Conservation (phyloP, 2,888 invertebrate species). For the Diadegma fenestrale region DNA sequence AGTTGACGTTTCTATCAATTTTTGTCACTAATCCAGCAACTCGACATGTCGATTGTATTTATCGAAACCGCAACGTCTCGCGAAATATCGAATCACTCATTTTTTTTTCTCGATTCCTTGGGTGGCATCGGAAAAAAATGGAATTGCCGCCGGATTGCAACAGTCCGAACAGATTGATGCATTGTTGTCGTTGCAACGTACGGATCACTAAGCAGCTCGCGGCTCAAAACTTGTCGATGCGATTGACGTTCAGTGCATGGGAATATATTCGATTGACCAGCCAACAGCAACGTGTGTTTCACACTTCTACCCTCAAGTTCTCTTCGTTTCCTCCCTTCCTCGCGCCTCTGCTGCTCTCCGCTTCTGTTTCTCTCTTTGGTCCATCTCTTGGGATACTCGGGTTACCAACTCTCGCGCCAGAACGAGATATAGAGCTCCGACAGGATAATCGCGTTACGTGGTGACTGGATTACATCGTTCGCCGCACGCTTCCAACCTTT, state of each 20-base stretch:
- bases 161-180: neutral
- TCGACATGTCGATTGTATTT: neutral
- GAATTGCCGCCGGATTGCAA: neutral
- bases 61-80: neutral
- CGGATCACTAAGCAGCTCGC: neutral
- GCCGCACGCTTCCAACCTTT: constrained; percentile 77
- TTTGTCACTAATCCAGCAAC: neutral
- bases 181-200: constrained; percentile 15
- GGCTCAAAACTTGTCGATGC: constrained; percentile 6
- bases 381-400: constrained; percentile 74
- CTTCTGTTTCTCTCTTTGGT: constrained; percentile 52
- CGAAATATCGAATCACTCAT: neutral
- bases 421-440: constrained; percentile 63
- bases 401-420: constrained; percentile 71
- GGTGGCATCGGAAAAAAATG: neutral
- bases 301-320: constrained; percentile 48
- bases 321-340: constrained; percentile 59
- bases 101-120: neutral
- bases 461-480: constrained; percentile 83
- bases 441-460: constrained; percentile 82
- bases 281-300: constrained; percentile 50
- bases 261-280: constrained; percentile 49
- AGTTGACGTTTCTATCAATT: constrained; percentile 4
- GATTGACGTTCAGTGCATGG: constrained; percentile 18
- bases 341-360: constrained; percentile 28